Evolutionary conservation across 2,888 invertebrate genomes (phyloP).

Genomic region (Dicycla oo): DNA sequence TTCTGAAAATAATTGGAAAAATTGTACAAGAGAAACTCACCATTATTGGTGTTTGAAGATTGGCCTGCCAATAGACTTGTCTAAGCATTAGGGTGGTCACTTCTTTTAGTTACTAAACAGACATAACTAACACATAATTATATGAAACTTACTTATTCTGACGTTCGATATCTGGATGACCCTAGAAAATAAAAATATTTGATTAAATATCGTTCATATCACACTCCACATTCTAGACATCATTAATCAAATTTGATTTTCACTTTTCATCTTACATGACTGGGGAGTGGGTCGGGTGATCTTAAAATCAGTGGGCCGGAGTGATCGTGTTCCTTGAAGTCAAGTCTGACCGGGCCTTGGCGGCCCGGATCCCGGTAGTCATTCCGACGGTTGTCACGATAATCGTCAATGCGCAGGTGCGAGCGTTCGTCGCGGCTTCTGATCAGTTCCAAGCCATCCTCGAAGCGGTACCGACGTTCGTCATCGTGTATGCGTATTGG

Average conservation of each 20-base stretch:
- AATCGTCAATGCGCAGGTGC: conserved; percentile 21
- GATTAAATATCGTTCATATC: neutral
- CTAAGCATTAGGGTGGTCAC: neutral
- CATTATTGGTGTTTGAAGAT: neutral
- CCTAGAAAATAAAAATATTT: conserved; percentile 63
- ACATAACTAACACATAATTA: neutral
- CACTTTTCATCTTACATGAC: conserved; percentile 59
- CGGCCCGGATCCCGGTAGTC: too few species aligned
- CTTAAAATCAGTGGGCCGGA: conserved; percentile 68
- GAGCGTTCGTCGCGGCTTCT: conserved; percentile 54
- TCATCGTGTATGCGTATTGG: conserved; percentile 46
- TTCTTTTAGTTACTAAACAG: neutral
- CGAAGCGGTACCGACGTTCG: conserved; percentile 38
- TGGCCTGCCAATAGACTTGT: neutral
- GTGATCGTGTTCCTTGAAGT: conserved; percentile 53
- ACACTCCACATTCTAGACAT: neutral
- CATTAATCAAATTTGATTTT: neutral
- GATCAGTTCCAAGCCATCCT: conserved; percentile 63
- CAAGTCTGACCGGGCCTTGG: conserved; percentile 31
- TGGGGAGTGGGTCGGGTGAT: conserved; percentile 61
- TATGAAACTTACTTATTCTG: conserved; percentile 71
- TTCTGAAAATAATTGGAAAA: conserved; percentile 67
- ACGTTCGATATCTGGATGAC: conserved; percentile 68
- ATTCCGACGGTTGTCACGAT: conserved; percentile 20
- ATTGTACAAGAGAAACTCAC: neutral